Conservation (phyloP, 2,888 invertebrate species). For the Metellina segmentata region DNA sequence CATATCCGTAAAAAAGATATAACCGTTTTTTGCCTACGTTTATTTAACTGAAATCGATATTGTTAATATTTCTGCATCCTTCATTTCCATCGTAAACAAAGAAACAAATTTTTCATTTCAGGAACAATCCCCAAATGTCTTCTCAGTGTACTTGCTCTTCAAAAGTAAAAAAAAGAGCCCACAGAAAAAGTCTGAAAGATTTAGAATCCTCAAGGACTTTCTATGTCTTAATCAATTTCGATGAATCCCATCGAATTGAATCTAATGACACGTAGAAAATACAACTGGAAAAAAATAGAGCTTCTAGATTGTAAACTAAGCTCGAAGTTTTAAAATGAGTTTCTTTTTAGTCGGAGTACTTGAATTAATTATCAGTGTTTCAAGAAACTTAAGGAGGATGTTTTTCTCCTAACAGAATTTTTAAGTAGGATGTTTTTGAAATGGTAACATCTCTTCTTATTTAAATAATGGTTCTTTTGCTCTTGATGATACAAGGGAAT, state of each 20-base stretch:
- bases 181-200: too few relatives aligned
- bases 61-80: not conserved
- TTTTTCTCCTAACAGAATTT: conserved; percentile 11
- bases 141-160: too few relatives aligned
- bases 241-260: not conserved
- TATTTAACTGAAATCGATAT: conserved; percentile 20
- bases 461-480: conserved; percentile 53
- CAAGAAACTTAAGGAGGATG: conserved; percentile 6
- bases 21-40: not conserved
- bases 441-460: conserved; percentile 39
- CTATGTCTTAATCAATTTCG: conserved; percentile 36
- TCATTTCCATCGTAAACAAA: not conserved
- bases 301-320: conserved; percentile 33
- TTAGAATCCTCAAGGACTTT: not conserved
- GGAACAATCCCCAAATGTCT: not conserved
- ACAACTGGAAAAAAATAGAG: not conserved
- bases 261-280: conserved; percentile 17
- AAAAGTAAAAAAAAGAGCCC: too few relatives aligned
- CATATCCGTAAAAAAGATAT: conserved; percentile 4
- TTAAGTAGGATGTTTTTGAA: conserved; percentile 42
- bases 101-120: not conserved
- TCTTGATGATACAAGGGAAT: not conserved
- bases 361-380: conserved; percentile 64
- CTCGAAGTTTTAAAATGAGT: conserved; percentile 20
- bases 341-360: conserved; percentile 20